Base-by-base conservation (phyloP, 2,113 vertebrate genomes). In the Lasiurus cinereus region DNA sequence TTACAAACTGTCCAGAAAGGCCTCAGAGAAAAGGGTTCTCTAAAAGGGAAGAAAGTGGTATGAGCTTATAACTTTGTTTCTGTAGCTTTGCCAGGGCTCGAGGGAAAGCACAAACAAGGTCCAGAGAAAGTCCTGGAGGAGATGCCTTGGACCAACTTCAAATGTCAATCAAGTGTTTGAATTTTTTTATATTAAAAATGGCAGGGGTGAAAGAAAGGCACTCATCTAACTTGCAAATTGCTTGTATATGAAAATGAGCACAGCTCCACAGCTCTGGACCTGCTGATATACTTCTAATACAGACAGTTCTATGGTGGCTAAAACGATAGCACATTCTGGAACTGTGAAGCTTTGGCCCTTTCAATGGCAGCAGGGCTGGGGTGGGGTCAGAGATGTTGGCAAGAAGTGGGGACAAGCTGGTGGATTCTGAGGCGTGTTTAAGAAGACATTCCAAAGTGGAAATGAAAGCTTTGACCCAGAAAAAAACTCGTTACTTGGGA, bases 361-460 rank as follows among this genome's bases (percentile, higher is more conserved):
- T 94, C 93, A 96, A 94, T 95, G 96, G 95, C 93, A 94, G 94
- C 83, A 3, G 46, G 15, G 1, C 21, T 8, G 29, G 10, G 13
- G 9, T 8, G 21, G 4, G 16, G 6, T 67, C 83, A 80, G 95
- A 93, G 72, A 92, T 93, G 62, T 90, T 52, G 93, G 97, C 8
- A 82, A 96, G 77, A 72, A 86, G 84, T 22, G 33, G 31, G 94
- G 62, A 76, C 73, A 87, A 95, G 78, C 90, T 2, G 8, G 86
- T 91, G 97, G 91, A 95, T 94, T 97, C 93, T 97, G 96, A 98
- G 94, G 91, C 96, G 97, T 97, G 96, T 96, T 96, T 98, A 97
- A 97, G 88, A 97, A 98, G 97, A 96, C 80, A 94, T 98, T 98
- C 97, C 97, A 98, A 98, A 97, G 96, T 66, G 82, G 97, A 97